A percentile compares a stretch with the other conserved stretches of the same genome.
Conservation (phyloP, 2,888 invertebrate species). For the Ommatoiulus sabulosus region DNA sequence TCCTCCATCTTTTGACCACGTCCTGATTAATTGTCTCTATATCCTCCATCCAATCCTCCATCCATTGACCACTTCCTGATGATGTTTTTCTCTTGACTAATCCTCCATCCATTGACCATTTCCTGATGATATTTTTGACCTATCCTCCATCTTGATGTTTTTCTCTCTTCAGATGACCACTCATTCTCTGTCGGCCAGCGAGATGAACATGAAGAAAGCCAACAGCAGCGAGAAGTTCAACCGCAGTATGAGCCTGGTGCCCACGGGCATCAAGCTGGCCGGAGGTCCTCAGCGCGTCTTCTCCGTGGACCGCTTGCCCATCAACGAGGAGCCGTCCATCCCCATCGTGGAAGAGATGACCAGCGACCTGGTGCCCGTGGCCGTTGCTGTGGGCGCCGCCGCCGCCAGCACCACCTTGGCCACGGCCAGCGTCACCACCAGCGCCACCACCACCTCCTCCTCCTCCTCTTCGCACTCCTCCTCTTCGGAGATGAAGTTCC, state of each 20-base stretch:
- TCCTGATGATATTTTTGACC: no score
- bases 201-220: slow-evolving; percentile 83
- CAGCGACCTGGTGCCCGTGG: slow-evolving; percentile 19
- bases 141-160: no score
- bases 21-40: no score
- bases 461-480: neutral
- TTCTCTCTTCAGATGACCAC: slow-evolving; percentile 68
- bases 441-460: slow-evolving; percentile 1
- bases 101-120: no score
- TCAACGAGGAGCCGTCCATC: slow-evolving; percentile 56
- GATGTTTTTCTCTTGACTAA: no score
- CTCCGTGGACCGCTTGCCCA: slow-evolving; percentile 61
- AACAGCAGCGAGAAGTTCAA: slow-evolving; percentile 60
- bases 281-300: slow-evolving; percentile 57
- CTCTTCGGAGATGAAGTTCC: slow-evolving; percentile 76
- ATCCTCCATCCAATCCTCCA: no score
- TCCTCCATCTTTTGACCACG: no score
- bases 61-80: no score
- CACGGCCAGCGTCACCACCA: neutral
- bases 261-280: slow-evolving; percentile 56
- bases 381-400: slow-evolving; percentile 30
- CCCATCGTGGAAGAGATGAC: slow-evolving; percentile 52
- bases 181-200: slow-evolving; percentile 72
- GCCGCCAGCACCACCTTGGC: neutral
- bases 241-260: slow-evolving; percentile 62